Percentiles rank a stretch among this genome's conserved stretches.
phyloP scores from a whole-genome alignment of 2,797 vertebrate species.

The Rhinophrynus dorsalis region DNA sequence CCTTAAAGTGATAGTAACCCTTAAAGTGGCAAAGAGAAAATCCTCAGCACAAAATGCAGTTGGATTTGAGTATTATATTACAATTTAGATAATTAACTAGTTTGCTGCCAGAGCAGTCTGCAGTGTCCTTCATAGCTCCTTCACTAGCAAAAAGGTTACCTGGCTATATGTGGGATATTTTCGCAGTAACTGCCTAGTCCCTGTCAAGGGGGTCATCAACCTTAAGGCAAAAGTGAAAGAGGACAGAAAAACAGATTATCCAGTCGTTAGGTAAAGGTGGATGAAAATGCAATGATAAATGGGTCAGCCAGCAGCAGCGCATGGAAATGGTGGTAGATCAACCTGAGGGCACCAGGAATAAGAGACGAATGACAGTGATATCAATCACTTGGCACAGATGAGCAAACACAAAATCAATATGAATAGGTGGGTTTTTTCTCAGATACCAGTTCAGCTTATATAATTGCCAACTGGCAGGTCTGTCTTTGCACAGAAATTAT shows the following conservation, averaged over 20 bases:
- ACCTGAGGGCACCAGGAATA: slow-evolving; percentile 2
- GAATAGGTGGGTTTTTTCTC: slow-evolving; percentile 10
- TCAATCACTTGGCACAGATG: slow-evolving; percentile 14
- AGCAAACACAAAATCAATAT: slow-evolving; percentile 7
- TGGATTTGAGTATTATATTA: too few relatives aligned
- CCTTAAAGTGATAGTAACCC: too few relatives aligned
- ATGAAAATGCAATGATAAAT: slow-evolving; percentile 30
- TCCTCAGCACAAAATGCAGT: too few relatives aligned
- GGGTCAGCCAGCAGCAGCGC: slow-evolving; percentile 1
- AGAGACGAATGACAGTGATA: slow-evolving; percentile 1
- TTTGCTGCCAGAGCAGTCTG: too few relatives aligned
- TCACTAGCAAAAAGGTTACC: neutral
- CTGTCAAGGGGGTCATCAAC: neutral
- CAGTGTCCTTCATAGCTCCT: too few relatives aligned
- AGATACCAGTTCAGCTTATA: neutral
- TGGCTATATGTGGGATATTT: neutral
- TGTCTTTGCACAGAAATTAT: neutral
- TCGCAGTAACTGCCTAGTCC: neutral
- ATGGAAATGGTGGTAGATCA: neutral
- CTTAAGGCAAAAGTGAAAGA: neutral
- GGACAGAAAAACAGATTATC: slow-evolving; percentile 22
- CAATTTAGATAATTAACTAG: too few relatives aligned
- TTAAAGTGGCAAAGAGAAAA: too few relatives aligned
- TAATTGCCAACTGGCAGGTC: slow-evolving; percentile 3
- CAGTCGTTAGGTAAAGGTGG: slow-evolving; percentile 20